Base-by-base conservation (phyloP, 2,888 invertebrate species). In the Mesorhabditis sp. region DNA sequence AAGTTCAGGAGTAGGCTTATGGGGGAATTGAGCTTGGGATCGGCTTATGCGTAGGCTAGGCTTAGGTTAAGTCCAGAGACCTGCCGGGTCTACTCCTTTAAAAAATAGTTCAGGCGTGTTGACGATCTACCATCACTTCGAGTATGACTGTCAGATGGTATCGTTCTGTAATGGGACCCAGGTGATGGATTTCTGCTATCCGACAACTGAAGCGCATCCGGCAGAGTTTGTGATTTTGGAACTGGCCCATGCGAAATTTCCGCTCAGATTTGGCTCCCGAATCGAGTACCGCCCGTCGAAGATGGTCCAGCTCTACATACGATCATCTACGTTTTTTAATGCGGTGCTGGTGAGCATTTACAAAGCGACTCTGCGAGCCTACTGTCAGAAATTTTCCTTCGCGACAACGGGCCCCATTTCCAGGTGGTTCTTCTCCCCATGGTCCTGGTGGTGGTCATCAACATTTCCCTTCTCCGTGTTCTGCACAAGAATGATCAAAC, bases 71-170 rank as follows among this genome's bases (percentile, higher is more conserved):
- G 28, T 28, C 28, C 28, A 28, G 28, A 28, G 4, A 15, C 43
- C 43, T 41, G 10, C 65, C 28, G 5, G 15, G 4, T 45, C 3
- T 66, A 66, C 1, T 66, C 42, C 13, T 66, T 66, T 66, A 6
- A n/a, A 67, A 67, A 13, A 42, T 43, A 13, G 4, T 73, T 62
- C 50, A 76, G 77, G 77, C 15, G 67, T 78, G 1, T 68, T 81
- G 43, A 82, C 82, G 4, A 70, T 81, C 42, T 84, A 85, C 66
- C 84, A 85, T 63, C 81, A 82, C 66, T 82, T 85, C 71, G 84
- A 85, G 67, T 83, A 80, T 72, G 84, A 84, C 68, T 84, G 84
- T 68, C 76, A 78, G 7, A 74, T 85, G 43, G 74, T 76, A 4
- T 71, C 74, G 42, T 82, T 83, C 70, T 84, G 84, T 70, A 84